phyloP scores from a whole-genome alignment of 2,113 vertebrate species.

The Fregata magnificens region DNA sequence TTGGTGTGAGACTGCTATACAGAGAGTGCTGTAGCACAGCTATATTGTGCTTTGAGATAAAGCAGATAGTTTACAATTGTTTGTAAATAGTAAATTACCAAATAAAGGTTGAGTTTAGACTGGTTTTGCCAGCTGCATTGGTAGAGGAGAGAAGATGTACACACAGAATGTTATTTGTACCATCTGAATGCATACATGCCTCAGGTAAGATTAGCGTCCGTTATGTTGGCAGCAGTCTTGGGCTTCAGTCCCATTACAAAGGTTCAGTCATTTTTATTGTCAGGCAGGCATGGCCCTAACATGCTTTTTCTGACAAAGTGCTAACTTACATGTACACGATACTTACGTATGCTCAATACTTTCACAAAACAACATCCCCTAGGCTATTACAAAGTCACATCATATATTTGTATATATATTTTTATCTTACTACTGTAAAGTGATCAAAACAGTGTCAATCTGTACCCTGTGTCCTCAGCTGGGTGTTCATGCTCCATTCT shows the following conservation, averaged over 20 bases:
- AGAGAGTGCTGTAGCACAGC: neutral
- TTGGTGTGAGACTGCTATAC: neutral
- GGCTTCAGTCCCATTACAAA: neutral
- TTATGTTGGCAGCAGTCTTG: neutral
- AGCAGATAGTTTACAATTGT: neutral
- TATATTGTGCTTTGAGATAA: neutral
- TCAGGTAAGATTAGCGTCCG: neutral
- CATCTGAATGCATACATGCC: neutral
- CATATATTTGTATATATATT: neutral
- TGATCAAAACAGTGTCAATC: neutral
- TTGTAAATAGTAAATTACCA: neutral
- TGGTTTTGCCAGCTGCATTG: neutral
- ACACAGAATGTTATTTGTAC: neutral
- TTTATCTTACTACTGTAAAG: neutral
- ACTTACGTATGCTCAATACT: neutral
- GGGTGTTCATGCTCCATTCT: neutral
- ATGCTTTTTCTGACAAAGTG: neutral
- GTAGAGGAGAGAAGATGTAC: neutral
- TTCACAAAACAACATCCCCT: neutral
- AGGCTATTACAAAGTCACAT: neutral
- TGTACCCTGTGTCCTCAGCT: neutral
- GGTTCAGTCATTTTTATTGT: neutral
- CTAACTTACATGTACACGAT: accelerated
- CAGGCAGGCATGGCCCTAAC: neutral
- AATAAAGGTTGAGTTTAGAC: neutral